Evolutionary conservation across 2,888 invertebrate genomes (phyloP).

Genomic region (Trichogramma evanescens): DNA sequence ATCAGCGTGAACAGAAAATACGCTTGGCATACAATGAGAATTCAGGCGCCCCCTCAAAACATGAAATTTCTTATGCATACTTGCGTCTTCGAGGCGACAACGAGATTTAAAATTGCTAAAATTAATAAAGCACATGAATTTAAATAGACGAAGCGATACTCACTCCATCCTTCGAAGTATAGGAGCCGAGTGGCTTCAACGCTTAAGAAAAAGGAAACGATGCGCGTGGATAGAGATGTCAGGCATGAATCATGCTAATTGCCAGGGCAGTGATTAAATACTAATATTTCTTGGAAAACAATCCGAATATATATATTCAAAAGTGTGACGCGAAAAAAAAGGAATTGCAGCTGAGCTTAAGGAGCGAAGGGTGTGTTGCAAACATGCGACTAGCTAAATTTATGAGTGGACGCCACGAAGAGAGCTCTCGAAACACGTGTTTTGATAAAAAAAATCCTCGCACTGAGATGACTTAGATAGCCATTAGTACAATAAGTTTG

Average conservation of each 20-base stretch:
- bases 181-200: too few species aligned
- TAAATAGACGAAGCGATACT: too few species aligned
- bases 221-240: slow-evolving; percentile 34
- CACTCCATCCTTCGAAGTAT: too few species aligned
- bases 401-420: slow-evolving; percentile 15
- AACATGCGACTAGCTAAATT: slow-evolving; percentile 8
- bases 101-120: too few species aligned
- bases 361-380: slow-evolving; percentile 3
- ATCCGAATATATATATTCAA: slow-evolving; percentile 24
- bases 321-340: neutral
- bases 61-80: neutral
- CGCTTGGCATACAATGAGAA: neutral
- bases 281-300: slow-evolving; percentile 35
- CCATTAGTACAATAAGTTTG: too few species aligned
- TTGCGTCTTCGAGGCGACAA: neutral
- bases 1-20: neutral
- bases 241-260: slow-evolving; percentile 43
- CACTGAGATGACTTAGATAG: neutral
- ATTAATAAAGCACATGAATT: too few species aligned
- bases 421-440: too few species aligned
- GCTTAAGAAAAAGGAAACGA: too few species aligned
- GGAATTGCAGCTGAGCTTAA: neutral
- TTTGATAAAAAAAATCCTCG: neutral
- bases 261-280: slow-evolving; percentile 38
- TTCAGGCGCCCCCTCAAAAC: neutral